Evolutionary conservation across 2,888 invertebrate genomes (phyloP).

Genomic region (Tanypteryx hageni): DNA sequence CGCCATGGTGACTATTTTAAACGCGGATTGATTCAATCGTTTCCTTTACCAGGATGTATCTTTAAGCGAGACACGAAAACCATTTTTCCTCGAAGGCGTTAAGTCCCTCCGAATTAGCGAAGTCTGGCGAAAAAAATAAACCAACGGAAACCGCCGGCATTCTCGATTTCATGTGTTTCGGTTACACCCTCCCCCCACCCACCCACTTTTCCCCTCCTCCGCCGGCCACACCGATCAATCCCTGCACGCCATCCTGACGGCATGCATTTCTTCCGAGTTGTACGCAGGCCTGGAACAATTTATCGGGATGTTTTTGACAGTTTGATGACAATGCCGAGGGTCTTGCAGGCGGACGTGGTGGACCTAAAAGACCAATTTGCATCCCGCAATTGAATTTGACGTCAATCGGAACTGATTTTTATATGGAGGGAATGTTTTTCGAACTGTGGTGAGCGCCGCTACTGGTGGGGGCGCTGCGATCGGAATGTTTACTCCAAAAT

Average conservation of each 20-base stretch:
- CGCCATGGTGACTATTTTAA: no score
- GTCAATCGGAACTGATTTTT: not conserved
- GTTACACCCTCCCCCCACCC: not conserved
- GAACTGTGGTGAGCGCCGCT: not conserved
- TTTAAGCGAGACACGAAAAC: no score
- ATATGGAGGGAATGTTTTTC: not conserved
- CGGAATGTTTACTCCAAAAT: no score
- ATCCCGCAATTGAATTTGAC: not conserved
- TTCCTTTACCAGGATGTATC: no score
- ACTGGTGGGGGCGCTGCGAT: not conserved
- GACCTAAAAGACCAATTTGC: not conserved
- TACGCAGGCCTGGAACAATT: conserved; percentile 19
- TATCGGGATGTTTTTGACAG: not conserved
- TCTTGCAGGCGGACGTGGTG: not conserved
- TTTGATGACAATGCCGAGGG: not conserved
- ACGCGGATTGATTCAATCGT: no score
- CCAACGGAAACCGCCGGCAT: not conserved
- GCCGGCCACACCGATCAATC: conserved; percentile 12
- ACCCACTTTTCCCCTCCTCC: not conserved
- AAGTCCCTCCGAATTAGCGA: not conserved
- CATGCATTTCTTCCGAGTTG: conserved; percentile 24
- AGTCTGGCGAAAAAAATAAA: not conserved
- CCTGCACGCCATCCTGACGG: not conserved
- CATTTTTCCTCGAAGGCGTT: not conserved
- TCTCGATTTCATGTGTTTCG: not conserved